Evolutionary conservation across 30 jellyfish, hydroid and myxozoan genomes (phyloP).

Genomic region (Phacellophora camtschatica): DNA sequence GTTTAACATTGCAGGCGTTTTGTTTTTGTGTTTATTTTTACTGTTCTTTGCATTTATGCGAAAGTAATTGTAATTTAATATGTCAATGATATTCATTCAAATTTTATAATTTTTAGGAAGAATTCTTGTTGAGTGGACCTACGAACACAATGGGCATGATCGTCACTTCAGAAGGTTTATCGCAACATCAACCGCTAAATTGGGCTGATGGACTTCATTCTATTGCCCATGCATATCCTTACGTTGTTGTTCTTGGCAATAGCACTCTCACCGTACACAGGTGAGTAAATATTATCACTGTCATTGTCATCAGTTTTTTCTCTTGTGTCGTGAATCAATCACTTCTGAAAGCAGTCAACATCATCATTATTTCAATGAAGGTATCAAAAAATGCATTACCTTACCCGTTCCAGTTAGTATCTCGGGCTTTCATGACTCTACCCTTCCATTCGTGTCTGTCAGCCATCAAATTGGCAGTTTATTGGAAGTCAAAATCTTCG

Average conservation of each 20-base stretch:
- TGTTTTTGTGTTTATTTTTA: too few species aligned
- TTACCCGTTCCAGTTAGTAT: background rate
- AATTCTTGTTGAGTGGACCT: slow-evolving; percentile 96
- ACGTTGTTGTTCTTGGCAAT: slow-evolving; percentile 87
- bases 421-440: background rate
- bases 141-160: slow-evolving; percentile 98
- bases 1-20: too few species aligned
- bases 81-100: too few species aligned
- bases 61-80: too few species aligned
- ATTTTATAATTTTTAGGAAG: slow-evolving; percentile 67
- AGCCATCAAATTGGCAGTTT: background rate
- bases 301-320: too few species aligned
- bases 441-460: background rate
- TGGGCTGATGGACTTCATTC: slow-evolving; percentile 94
- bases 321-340: too few species aligned
- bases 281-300: too few species aligned
- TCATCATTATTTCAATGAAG: too few species aligned
- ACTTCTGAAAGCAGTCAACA: too few species aligned
- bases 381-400: too few species aligned
- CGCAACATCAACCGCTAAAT: slow-evolving; percentile 95
- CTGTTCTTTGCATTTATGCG: too few species aligned
- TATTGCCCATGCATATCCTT: slow-evolving; percentile 92
- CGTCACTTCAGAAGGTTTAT: slow-evolving; percentile 92
- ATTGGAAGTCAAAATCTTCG: background rate
- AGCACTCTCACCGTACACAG: slow-evolving; percentile 91